Evolutionary conservation across 2,888 invertebrate species (phyloP).

Genomic region (Tiphia femorata): DNA sequence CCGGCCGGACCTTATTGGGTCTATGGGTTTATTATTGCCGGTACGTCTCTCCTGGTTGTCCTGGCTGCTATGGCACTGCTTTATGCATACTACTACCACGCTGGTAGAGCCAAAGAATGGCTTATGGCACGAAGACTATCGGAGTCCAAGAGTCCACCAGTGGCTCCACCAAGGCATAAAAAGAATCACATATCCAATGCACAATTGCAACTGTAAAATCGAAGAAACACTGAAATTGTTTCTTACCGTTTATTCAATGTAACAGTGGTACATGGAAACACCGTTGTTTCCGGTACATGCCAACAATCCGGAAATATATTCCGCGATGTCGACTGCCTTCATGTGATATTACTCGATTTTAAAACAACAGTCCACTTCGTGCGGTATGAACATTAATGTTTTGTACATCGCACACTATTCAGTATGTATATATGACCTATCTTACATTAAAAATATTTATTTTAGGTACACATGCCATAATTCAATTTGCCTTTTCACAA

Average conservation of each 20-base stretch:
- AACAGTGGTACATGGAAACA: not conserved
- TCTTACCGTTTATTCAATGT: not conserved
- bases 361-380: not conserved
- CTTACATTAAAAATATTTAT: conserved; percentile 47
- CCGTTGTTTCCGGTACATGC: too few relatives aligned
- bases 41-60: conserved; percentile 77
- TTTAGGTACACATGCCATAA: conserved; percentile 19
- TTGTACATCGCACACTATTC: conserved; percentile 20
- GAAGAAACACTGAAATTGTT: not conserved
- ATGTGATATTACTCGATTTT: not conserved
- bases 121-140: conserved; percentile 67
- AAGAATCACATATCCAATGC: conserved; percentile 44
- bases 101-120: conserved; percentile 77
- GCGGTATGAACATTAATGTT: conserved; percentile 18
- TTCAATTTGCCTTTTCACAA: not conserved
- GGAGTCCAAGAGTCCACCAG: conserved; percentile 53
- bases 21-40: conserved; percentile 71
- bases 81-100: conserved; percentile 83
- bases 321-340: not conserved
- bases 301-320: too few relatives aligned
- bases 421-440: conserved; percentile 41
- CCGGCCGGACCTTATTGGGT: conserved; percentile 54
- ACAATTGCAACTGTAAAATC: conserved; percentile 35
- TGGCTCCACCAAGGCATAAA: conserved; percentile 64
- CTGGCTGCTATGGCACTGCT: conserved; percentile 76